Base-by-base conservation (phyloP, 1,140 invertebrate genomes). In the Apis florea region DNA sequence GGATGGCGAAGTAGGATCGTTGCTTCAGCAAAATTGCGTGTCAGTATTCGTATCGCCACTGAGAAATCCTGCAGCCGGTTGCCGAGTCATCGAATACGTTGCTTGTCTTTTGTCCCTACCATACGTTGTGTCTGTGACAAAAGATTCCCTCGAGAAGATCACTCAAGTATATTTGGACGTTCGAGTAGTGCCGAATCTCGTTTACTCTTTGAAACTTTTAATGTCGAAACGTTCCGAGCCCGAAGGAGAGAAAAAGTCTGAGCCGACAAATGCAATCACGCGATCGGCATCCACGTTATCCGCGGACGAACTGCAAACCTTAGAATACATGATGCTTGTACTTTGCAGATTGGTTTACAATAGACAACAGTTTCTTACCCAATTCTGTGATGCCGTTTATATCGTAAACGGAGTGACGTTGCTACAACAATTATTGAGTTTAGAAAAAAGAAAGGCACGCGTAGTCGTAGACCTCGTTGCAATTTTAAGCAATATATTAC, bases 381-480 rank as follows among this genome's bases (percentile, higher is more conserved):
- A 98, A 87, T 96, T 97, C 89, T 97, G 96, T 89, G 96, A 97
- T 81, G 95, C 96, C 3, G 93, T 97, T 49, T 95, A 95, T n/a
- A 95, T 96, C 54, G 93, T 97, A 40, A 95, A 95, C 72, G 95
- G 94, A 89, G 89, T 88, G 2, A 40, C 53, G 2, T 75, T 90
- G 26, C 85, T 95, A 9, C 92, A 92, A 21, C 91, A 94, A 66
- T 84, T 95, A 54, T 86, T 95, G 66, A 89, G 85, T 77, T 91
- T 95, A 83, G 95, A 97, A 92, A 95, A 94, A 88, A 95, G 93
- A 91, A 95, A 95, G 88, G 89, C 90, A 56, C 94, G 89, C 87
- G 92, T 97, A 76, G 94, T 96, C n/a, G 89, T 95, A 61, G 95
- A 97, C 91, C 91, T 96, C 51, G 86, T 97, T 15, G 95, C 96